Percentiles rank a stretch among this genome's conserved stretches.
Evolutionary conservation across 2,797 vertebrate genomes (phyloP).

Genomic region (Miichthys miiuy): DNA sequence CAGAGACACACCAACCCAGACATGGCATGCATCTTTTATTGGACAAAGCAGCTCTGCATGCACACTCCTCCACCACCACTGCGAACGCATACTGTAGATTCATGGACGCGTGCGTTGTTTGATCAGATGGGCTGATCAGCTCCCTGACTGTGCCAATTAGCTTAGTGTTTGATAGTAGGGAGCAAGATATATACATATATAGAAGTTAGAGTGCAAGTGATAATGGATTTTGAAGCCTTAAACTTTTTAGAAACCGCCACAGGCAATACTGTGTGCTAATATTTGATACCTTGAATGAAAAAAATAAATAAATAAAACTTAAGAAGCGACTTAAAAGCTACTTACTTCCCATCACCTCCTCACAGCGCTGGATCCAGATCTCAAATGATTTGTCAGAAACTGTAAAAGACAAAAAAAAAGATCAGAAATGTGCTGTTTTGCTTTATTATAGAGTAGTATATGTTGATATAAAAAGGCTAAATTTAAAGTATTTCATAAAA

Average conservation of each 20-base stretch:
- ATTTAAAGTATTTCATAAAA: slow-evolving; percentile 2
- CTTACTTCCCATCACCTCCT: slow-evolving; percentile 91
- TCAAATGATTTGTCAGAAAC: slow-evolving; percentile 87
- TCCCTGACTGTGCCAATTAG: slow-evolving; percentile 54
- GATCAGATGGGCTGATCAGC: slow-evolving; percentile 58
- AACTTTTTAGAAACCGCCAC: not conserved
- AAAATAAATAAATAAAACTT: not conserved
- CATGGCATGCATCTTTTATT: slow-evolving; percentile 77
- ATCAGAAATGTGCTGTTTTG: not conserved
- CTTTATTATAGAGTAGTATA: not conserved
- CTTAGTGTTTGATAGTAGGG: slow-evolving; percentile 24
- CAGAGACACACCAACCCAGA: slow-evolving; percentile 60
- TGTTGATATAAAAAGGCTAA: not conserved
- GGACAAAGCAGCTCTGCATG: slow-evolving; percentile 57
- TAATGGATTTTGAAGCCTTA: slow-evolving; percentile 6
- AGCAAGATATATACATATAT: not conserved
- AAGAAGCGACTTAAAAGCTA: slow-evolving; percentile 8
- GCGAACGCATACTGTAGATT: slow-evolving; percentile 33
- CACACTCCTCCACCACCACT: slow-evolving; percentile 26
- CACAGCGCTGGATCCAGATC: slow-evolving; percentile 92
- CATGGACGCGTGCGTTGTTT: slow-evolving; percentile 45
- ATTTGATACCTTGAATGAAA: not conserved
- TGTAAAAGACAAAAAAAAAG: slow-evolving; percentile 69
- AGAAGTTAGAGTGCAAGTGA: not conserved
- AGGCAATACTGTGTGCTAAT: not conserved